Conservation (phyloP, 30 jellyfish, hydroid and myxozoan genomes). For the Rhopilema esculentum region DNA sequence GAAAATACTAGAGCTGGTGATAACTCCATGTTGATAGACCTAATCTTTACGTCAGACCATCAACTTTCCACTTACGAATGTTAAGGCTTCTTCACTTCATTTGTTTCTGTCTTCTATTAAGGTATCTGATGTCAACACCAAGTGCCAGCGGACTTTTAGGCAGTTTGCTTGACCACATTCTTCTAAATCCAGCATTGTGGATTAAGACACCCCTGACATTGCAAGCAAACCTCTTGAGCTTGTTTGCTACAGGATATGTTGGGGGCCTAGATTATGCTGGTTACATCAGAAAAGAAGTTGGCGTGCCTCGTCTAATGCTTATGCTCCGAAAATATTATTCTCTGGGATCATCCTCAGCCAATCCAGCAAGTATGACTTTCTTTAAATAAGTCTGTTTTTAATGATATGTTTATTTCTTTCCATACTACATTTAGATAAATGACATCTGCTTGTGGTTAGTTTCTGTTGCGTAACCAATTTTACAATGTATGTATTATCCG, state of each 20-base stretch:
- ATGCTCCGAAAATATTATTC: conserved; percentile 90
- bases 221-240: conserved; percentile 91
- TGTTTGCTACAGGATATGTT: conserved; percentile 96
- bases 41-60: too few species aligned
- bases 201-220: conserved; percentile 86
- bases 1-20: too few species aligned
- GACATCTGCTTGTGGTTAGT: too few species aligned
- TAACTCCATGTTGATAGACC: too few species aligned
- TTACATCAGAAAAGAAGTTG: conserved; percentile 88
- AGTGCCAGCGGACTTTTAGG: conserved; percentile 96
- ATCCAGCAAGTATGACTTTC: conserved; percentile 61
- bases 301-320: conserved; percentile 88
- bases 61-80: too few species aligned
- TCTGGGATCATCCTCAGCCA: conserved; percentile 34
- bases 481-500: too few species aligned
- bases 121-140: conserved; percentile 93
- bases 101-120: not conserved
- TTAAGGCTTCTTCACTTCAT: not conserved
- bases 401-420: too few species aligned
- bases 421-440: too few species aligned
- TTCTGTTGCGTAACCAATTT: too few species aligned
- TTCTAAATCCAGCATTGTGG: conserved; percentile 91
- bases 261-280: conserved; percentile 99
- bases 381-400: too few species aligned
- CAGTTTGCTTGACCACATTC: conserved; percentile 85